These are phyloP conservation scores for Strix uralensis DNA, from an alignment of 2,113 vertebrate genomes.

Conservation along the genomic window DNA sequence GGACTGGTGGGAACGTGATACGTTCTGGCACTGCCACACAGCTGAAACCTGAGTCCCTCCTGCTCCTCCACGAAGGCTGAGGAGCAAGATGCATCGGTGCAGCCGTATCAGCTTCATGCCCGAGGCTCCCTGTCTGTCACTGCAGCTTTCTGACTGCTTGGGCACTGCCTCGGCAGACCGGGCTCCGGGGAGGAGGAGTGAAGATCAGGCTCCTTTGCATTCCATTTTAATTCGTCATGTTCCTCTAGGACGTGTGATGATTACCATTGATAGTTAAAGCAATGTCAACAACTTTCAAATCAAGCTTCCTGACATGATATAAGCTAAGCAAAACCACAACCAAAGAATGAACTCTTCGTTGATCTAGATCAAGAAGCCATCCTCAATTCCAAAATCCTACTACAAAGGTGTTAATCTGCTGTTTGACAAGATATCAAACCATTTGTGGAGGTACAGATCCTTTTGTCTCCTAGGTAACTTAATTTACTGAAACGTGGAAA, in stretches of 20 bases:
- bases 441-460: neutral
- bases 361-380: neutral
- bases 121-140: neutral
- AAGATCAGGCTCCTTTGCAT: neutral
- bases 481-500: neutral
- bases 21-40: neutral
- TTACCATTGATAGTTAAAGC: neutral
- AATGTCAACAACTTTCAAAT: neutral
- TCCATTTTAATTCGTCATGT: neutral
- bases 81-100: neutral
- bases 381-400: neutral
- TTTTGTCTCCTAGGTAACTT: constrained; percentile 38
- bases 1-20: neutral
- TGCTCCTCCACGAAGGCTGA: neutral
- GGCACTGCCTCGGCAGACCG: neutral
- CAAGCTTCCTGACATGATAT: neutral
- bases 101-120: neutral
- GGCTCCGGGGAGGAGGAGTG: neutral
- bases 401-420: neutral
- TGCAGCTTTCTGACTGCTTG: neutral
- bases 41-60: neutral
- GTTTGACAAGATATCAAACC: neutral
- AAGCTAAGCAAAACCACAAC: neutral
- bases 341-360: neutral
- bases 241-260: neutral